These are phyloP conservation scores for Phyllopteryx taeniolatus DNA, from an alignment of 2,113 vertebrate species.

Conservation along the genomic window DNA sequence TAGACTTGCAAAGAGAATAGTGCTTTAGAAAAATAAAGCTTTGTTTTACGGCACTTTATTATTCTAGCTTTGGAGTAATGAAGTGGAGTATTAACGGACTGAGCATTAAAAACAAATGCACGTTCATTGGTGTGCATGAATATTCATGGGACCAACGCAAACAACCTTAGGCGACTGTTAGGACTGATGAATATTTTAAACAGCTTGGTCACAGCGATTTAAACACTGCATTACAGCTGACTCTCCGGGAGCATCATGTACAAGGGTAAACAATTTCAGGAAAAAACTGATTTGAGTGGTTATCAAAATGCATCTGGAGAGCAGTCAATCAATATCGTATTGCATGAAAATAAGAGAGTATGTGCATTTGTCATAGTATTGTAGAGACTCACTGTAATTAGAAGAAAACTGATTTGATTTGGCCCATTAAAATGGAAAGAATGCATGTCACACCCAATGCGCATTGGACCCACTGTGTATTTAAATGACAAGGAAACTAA, in stretches of 20 bases:
- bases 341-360: neutral
- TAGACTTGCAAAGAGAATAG: conserved; percentile 41
- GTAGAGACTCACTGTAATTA: neutral
- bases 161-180: conserved; percentile 74
- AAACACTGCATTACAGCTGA: conserved; percentile 58
- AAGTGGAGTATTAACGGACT: conserved; percentile 66
- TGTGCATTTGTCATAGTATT: neutral
- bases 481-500: neutral
- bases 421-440: neutral
- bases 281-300: conserved; percentile 53
- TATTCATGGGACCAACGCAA: conserved; percentile 74
- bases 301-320: conserved; percentile 54
- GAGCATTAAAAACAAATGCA: conserved; percentile 75
- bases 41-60: conserved; percentile 62
- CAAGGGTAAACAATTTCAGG: conserved; percentile 66
- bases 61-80: conserved; percentile 55
- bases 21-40: conserved; percentile 53
- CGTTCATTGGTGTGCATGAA: conserved; percentile 68
- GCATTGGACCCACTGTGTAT: neutral
- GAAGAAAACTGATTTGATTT: neutral
- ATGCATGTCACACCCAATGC: neutral
- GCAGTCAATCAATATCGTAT: conserved; percentile 20
- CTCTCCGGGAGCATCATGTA: conserved; percentile 55
- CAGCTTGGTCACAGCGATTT: conserved; percentile 67
- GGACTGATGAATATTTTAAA: conserved; percentile 74